Percentiles rank a stretch among this genome's conserved stretches.
These are phyloP conservation scores for Datnioides undecimradiatus DNA, from an alignment of 2,113 vertebrate genomes.

Conservation along the genomic window DNA sequence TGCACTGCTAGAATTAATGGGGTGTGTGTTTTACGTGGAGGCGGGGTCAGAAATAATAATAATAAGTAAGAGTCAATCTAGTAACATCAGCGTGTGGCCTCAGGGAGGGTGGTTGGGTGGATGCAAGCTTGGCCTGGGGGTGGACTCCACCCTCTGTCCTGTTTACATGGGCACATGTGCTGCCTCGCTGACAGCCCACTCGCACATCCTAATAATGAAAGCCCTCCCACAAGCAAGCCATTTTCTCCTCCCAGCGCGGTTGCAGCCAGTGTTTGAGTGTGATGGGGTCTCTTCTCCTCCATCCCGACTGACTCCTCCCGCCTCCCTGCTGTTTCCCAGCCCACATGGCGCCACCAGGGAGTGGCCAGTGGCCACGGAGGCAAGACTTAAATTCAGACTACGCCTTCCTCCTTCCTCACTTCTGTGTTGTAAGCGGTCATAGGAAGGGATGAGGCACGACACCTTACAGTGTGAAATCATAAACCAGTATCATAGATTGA, in stretches of 20 bases:
- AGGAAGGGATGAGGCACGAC: rapidly evolving
- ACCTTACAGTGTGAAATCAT: not conserved
- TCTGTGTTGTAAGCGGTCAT: constrained; percentile 11
- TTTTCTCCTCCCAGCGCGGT: constrained; percentile 70
- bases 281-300: constrained; percentile 52
- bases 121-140: constrained; percentile 19
- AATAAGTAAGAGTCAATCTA: not conserved
- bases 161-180: constrained; percentile 81
- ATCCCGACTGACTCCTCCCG: constrained; percentile 64
- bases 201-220: constrained; percentile 49
- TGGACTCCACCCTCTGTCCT: constrained; percentile 76
- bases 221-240: constrained; percentile 69
- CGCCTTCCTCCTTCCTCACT: constrained; percentile 53
- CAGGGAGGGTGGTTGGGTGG: not conserved
- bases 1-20: not conserved
- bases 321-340: constrained; percentile 63
- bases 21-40: not conserved
- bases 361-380: constrained; percentile 81
- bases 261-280: constrained; percentile 55
- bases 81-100: not conserved
- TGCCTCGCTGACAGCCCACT: constrained; percentile 73
- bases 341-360: constrained; percentile 74
- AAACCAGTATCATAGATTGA: not conserved
- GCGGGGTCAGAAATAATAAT: not conserved
- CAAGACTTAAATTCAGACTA: constrained; percentile 68